Conservation (phyloP, 2,113 vertebrate genomes). For the Pan paniscus region DNA sequence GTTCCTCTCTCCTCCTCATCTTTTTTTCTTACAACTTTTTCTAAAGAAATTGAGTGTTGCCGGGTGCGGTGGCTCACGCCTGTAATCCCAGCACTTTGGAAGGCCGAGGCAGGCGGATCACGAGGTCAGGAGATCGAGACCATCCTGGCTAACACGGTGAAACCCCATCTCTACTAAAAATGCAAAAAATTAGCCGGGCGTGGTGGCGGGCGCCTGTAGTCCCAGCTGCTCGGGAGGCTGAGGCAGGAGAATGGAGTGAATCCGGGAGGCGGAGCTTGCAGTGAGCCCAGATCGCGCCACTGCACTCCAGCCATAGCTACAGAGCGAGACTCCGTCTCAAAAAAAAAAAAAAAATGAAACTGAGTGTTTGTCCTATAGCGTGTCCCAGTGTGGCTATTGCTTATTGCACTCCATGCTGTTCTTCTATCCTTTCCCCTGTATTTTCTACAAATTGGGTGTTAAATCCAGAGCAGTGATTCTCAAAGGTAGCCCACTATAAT, state of each 20-base stretch:
- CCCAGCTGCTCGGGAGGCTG: no score
- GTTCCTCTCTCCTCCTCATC: background rate
- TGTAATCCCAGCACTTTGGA: no score
- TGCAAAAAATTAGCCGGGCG: fast-evolving
- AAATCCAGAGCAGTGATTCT: background rate
- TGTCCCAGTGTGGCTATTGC: background rate
- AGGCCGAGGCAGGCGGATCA: fast-evolving
- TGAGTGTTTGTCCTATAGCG: background rate
- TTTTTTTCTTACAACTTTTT: background rate
- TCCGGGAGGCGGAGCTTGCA: no score
- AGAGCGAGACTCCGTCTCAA: no score
- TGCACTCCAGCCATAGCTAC: fast-evolving
- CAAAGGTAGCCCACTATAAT: background rate
- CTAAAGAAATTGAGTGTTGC: background rate
- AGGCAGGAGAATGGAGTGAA: no score
- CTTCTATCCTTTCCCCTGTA: background rate
- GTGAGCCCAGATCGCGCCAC: fast-evolving
- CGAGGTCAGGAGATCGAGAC: no score
- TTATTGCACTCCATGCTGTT: background rate
- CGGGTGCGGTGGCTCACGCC: no score
- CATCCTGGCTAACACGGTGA: no score
- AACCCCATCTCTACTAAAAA: no score
- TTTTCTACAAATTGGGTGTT: background rate
- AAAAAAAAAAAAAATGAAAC: no score
- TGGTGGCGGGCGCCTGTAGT: no score